These are phyloP conservation scores for Adelosebastes latens DNA, from an alignment of 2,797 vertebrate genomes.

Conservation along the genomic window DNA sequence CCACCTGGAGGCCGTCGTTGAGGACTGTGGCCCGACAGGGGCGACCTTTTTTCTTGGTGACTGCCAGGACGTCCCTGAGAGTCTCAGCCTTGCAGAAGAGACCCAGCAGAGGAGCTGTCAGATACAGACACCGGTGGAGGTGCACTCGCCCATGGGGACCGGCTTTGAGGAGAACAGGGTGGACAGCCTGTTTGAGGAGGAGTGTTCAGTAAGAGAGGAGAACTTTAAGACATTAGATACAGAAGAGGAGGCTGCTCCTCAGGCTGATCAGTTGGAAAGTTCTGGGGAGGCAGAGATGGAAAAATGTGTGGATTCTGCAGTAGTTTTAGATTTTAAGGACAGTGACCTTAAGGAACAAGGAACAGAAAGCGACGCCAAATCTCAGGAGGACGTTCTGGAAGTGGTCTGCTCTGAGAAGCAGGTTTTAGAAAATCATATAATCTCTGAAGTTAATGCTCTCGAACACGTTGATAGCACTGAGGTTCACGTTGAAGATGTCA, in stretches of 20 bases:
- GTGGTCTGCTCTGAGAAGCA: background rate
- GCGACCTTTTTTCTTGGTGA: slow-evolving; percentile 61
- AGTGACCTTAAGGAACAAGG: background rate
- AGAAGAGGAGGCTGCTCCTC: background rate
- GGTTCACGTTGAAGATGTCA: background rate
- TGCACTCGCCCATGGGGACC: slow-evolving; percentile 51
- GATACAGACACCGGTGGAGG: slow-evolving; percentile 66
- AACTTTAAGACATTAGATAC: background rate
- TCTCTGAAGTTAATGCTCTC: background rate
- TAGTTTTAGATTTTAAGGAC: slow-evolving; percentile 1
- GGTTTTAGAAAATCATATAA: background rate
- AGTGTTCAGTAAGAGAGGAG: background rate
- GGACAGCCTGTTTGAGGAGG: background rate
- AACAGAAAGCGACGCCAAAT: background rate
- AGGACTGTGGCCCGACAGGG: background rate
- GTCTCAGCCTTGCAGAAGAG: background rate
- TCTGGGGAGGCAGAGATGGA: background rate
- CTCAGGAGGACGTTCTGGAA: background rate
- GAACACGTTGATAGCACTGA: background rate
- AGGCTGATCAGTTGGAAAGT: background rate
- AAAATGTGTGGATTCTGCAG: background rate
- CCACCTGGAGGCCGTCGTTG: slow-evolving; percentile 56
- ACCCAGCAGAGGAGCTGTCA: slow-evolving; percentile 19
- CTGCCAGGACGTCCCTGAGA: background rate
- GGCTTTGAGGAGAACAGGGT: slow-evolving; percentile 16